Percentiles rank a stretch among this genome's conserved stretches.
These are phyloP conservation scores for Brenthis ino DNA, from an alignment of 2,888 invertebrate genomes.

Conservation along the genomic window DNA sequence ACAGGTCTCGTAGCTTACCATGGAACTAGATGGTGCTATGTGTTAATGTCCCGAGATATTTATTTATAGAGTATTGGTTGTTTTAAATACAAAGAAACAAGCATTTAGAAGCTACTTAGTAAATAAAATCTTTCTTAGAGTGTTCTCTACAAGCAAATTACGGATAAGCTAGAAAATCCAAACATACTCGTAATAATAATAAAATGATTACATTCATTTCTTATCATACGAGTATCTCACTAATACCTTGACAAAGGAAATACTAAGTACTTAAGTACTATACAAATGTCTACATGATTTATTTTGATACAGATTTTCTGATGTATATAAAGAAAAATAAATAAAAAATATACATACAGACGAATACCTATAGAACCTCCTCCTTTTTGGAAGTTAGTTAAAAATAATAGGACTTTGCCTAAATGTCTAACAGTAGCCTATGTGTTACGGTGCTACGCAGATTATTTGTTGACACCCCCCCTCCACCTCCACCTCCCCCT, in stretches of 20 bases:
- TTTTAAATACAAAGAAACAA: too few species aligned
- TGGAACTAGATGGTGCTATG: too few species aligned
- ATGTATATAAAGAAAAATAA: neutral
- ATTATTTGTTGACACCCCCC: too few species aligned
- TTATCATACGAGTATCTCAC: neutral
- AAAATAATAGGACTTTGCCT: too few species aligned
- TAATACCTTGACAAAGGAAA: slow-evolving; percentile 19
- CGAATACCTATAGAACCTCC: too few species aligned
- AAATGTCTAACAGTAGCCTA: neutral
- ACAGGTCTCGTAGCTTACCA: too few species aligned
- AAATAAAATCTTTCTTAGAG: neutral
- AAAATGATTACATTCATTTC: neutral
- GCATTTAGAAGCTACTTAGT: neutral
- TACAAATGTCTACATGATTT: neutral
- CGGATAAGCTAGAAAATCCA: neutral
- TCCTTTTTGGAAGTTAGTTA: too few species aligned
- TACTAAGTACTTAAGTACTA: neutral
- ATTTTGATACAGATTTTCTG: neutral
- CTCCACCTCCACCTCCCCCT: too few species aligned
- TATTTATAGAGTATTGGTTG: too few species aligned
- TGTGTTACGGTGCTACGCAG: too few species aligned
- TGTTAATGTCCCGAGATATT: too few species aligned
- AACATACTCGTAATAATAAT: neutral
- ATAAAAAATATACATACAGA: neutral
- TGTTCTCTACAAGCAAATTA: neutral